Percentiles rank a stretch among this genome's conserved stretches.
phyloP scores from a whole-genome alignment of 2,888 invertebrate genomes.

The Hipparchia semele region DNA sequence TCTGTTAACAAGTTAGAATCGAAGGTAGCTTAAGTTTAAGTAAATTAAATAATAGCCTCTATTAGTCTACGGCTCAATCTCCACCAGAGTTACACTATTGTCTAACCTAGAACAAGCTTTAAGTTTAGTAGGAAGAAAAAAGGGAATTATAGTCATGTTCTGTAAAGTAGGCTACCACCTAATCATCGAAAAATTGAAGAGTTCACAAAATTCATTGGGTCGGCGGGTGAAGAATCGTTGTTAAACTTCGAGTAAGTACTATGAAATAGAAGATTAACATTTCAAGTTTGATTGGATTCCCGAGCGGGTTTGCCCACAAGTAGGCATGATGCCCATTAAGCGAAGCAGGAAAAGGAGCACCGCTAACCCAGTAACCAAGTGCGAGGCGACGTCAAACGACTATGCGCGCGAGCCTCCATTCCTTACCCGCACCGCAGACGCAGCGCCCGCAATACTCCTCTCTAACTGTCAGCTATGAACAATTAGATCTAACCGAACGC shows the following conservation, averaged over 20 bases:
- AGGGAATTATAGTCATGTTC: too few relatives aligned
- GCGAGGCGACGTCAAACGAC: constrained; percentile 69
- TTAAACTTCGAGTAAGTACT: background rate
- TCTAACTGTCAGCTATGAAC: constrained; percentile 48
- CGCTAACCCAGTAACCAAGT: constrained; percentile 83
- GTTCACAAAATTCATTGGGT: background rate
- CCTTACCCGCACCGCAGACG: constrained; percentile 70
- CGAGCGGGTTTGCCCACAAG: constrained; percentile 41
- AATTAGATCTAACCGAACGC: constrained; percentile 43
- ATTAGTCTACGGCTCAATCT: too few relatives aligned
- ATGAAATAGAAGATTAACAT: constrained; percentile 22
- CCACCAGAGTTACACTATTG: too few relatives aligned
- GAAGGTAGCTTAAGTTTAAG: too few relatives aligned
- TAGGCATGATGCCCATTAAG: constrained; percentile 54
- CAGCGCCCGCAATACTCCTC: constrained; percentile 62
- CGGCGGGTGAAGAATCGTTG: background rate
- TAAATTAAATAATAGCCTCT: too few relatives aligned
- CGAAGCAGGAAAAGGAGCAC: constrained; percentile 79
- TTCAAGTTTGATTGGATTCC: constrained; percentile 37
- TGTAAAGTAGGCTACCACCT: too few relatives aligned
- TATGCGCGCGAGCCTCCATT: constrained; percentile 71
- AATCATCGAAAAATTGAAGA: too few relatives aligned
- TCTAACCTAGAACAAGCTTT: too few relatives aligned
- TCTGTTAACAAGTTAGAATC: too few relatives aligned
- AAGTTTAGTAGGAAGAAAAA: too few relatives aligned